A percentile compares a stretch with the other conserved stretches of the same genome.
Evolutionary conservation across 2,113 vertebrate species (phyloP).

Genomic region (Catharus fuscescens): DNA sequence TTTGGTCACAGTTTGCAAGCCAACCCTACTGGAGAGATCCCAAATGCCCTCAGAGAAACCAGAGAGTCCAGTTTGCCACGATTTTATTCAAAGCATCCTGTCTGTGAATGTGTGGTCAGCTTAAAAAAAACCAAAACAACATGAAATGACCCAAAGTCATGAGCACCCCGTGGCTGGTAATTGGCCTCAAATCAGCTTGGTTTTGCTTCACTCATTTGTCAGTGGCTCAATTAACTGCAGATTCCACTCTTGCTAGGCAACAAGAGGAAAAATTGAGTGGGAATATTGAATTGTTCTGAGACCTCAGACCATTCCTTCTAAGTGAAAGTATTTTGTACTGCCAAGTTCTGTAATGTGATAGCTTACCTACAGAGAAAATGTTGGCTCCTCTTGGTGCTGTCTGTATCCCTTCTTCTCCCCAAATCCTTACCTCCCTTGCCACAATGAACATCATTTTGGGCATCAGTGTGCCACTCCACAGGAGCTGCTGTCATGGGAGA

Average conservation of each 20-base stretch:
- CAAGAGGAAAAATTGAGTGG: background rate
- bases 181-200: background rate
- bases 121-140: background rate
- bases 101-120: background rate
- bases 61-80: background rate
- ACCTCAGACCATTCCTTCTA: background rate
- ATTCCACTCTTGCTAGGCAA: background rate
- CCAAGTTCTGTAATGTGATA: background rate
- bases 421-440: background rate
- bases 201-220: background rate
- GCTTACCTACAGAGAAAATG: background rate
- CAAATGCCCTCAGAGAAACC: background rate
- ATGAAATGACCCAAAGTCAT: background rate
- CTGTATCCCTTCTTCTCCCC: background rate
- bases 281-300: background rate
- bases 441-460: background rate
- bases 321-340: background rate
- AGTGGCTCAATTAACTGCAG: background rate
- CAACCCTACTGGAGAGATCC: background rate
- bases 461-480: background rate
- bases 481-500: background rate
- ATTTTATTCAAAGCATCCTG: conserved; percentile 5
- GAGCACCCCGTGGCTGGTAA: background rate
- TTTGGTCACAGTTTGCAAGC: background rate
- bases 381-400: background rate